Conservation (phyloP, 2,797 vertebrate genomes). For the Pempheris klunzingeri region DNA sequence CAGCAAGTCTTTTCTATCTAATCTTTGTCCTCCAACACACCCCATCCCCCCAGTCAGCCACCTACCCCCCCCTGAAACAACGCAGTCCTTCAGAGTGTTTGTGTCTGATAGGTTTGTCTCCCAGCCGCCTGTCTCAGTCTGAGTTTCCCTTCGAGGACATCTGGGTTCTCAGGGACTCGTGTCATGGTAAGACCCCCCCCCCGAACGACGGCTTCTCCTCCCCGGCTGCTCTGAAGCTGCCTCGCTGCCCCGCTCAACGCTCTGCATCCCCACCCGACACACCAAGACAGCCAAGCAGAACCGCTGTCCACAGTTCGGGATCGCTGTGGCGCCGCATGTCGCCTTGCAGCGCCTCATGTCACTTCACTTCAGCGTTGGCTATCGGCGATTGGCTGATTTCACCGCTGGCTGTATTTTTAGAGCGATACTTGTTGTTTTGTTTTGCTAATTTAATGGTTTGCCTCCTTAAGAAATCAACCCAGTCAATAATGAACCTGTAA, state of each 20-base stretch:
- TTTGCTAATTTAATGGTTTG: too few relatives aligned
- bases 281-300: constrained; percentile 20
- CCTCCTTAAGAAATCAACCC: too few relatives aligned
- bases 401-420: too few relatives aligned
- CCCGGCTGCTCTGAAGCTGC: constrained; percentile 58
- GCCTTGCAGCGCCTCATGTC: background rate
- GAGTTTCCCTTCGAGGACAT: constrained; percentile 83
- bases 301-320: background rate
- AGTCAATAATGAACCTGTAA: too few relatives aligned
- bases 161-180: constrained; percentile 86
- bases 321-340: background rate
- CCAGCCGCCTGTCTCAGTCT: constrained; percentile 76
- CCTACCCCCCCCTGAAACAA: constrained; percentile 30
- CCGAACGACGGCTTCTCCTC: constrained; percentile 22
- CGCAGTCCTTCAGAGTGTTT: constrained; percentile 74
- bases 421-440: too few relatives aligned
- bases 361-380: background rate
- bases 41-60: constrained; percentile 17
- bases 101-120: constrained; percentile 82
- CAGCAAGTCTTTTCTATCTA: background rate
- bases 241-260: constrained; percentile 53
- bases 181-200: constrained; percentile 83
- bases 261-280: constrained; percentile 54
- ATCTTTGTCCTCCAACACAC: constrained; percentile 2
- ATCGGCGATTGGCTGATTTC: too few relatives aligned